Evolutionary conservation across 2,888 invertebrate genomes (phyloP), one percentile per base, ranked within the genome.

Genomic region (Eremobia ochroleuca): DNA sequence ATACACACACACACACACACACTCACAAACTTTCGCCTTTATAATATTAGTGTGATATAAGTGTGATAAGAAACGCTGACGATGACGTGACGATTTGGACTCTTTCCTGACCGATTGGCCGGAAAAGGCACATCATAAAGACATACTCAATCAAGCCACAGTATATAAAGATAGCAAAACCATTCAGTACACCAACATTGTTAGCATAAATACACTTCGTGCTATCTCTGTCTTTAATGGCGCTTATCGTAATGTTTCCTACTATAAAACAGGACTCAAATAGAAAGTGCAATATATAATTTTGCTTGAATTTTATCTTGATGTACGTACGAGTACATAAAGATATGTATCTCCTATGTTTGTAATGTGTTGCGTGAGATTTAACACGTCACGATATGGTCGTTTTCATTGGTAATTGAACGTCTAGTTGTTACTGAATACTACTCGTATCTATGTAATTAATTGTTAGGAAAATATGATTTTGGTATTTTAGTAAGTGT

Each of bases 331-430:
- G 40, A 59, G 66, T 75, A 73, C 21, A 73, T 72, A 65, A 81
- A 83, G 88, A 87, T 87, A 52, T 72, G 65, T 83, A 87, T 85
- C 87, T 76, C 73, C 73, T n/a, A 49, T 3, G 37, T 73, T 71
- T 70, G 71, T 83, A 85, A 81, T 77, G 79, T 72, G 87, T 94
- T 92, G 94, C 94, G 92, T 93, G 94, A 87, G 90, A 84, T 71
- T 84, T 85, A 81, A 85, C 83, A 85, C 87, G 85, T 89, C 87
- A 73, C 43, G 91, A 90, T 88, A 90, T 89, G 90, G 85, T 90
- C 81, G 81, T 91, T 88, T 71, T 61, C 65, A 72, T 62, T 59
- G 49, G n/a, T 71, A 78, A 82, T 79, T 75, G 55, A 46, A 37
- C 58, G 58, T 52, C 25, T 80, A 18, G n/a, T 65, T 59, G n/a